Evolutionary conservation across 2,888 invertebrate genomes (phyloP).

Genomic region (Epistrophe grossulariae): DNA sequence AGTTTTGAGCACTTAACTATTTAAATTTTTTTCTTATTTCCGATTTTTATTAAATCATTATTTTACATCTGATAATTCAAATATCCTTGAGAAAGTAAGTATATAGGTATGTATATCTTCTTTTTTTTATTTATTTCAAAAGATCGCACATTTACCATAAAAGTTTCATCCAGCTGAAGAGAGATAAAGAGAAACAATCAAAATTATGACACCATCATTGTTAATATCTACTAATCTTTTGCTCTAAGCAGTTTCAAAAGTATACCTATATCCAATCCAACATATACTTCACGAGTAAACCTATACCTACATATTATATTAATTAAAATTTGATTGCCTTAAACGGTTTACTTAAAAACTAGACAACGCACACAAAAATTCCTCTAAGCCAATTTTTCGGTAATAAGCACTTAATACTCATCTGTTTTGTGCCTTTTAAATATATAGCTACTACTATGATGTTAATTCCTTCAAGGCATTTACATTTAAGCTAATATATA

Average conservation of each 20-base stretch:
- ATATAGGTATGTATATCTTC: background rate
- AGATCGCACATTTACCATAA: background rate
- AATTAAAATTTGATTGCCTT: slow-evolving; percentile 26
- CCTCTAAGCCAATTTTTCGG: background rate
- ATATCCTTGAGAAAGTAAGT: background rate
- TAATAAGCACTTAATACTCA: slow-evolving; percentile 20
- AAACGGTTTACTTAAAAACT: slow-evolving; percentile 2
- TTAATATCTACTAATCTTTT: slow-evolving; percentile 9
- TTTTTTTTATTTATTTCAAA: background rate
- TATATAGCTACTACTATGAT: background rate
- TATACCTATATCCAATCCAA: too few species aligned
- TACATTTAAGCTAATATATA: slow-evolving; percentile 38
- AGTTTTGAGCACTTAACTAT: too few species aligned
- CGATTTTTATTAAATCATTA: too few species aligned
- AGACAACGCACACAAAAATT: slow-evolving; percentile 6
- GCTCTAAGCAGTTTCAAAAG: background rate
- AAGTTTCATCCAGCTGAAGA: background rate
- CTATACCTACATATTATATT: background rate
- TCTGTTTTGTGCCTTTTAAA: background rate
- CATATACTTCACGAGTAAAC: too few species aligned
- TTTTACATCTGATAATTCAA: too few species aligned
- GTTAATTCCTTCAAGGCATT: slow-evolving; percentile 30
- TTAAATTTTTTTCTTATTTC: too few species aligned
- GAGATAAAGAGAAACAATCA: background rate
- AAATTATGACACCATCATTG: background rate